Evolutionary conservation across 2,797 vertebrate genomes (phyloP), one percentile per base, ranked within the genome.

Genomic region (Scleropages formosus): DNA sequence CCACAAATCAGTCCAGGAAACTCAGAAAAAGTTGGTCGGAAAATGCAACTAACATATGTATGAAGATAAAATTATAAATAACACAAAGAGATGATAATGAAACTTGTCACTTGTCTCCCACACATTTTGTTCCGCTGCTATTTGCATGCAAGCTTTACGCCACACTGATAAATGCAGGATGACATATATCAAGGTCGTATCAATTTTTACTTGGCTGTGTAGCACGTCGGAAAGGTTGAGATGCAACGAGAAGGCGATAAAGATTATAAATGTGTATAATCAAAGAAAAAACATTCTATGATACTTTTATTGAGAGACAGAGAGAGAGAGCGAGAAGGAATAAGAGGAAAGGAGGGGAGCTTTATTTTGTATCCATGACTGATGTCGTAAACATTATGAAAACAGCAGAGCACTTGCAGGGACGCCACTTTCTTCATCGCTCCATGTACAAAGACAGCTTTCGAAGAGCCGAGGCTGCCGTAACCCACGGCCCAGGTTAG

Each of bases 401-500:
- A 62, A 74, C 13, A 53, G 49, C 61, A 47, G 31, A 75, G 77
- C 60, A 65, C 44, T 53, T 66, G 39, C 27, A 56, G 67, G 49
- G 75, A 66, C 18, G 3, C 16, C 67, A 16, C 27, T 72, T 13
- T 68, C 72, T 72, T 72, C 78, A 78, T 75, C 73, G 31, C 77
- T 72, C n/a, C 64, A 16, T 78, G 53, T 78, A 72, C 72, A 69
- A 76, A 74, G 60, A 44, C 63, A 49, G 56, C 58, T 78, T 80
- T 80, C 74, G n/a, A 10, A 16, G 24, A 6, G 63, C 63, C 58
- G 46, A 65, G 69, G 67, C 60, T 56, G 71, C 58, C 66, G 74
- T 74, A 78, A 80, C 22, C 77, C 69, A 24, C 24, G 49, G 31
- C 53, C 75, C 71, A 73, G 75, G 78, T 77, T 70, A 74, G 66